Evolutionary conservation across 2,888 invertebrate genomes (phyloP).

Genomic region (Pyrocoelia pectoralis): DNA sequence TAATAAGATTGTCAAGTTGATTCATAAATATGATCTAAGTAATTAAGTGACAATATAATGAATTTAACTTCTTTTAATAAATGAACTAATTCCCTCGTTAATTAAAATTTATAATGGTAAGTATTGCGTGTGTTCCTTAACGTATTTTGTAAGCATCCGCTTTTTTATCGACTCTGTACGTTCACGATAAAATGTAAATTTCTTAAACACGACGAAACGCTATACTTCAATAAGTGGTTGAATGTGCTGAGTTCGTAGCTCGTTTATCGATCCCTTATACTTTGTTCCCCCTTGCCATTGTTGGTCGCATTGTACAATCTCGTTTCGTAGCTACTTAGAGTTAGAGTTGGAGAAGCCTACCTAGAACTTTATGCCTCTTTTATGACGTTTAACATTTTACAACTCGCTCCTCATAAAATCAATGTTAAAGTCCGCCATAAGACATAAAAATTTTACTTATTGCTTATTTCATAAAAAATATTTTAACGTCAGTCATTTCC

Average conservation of each 20-base stretch:
- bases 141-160: not conserved
- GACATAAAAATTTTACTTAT: no score
- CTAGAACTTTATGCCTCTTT: not conserved
- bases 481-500: no score
- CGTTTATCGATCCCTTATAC: constrained; percentile 8
- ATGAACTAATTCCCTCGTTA: not conserved
- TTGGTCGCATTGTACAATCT: not conserved
- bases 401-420: no score
- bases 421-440: no score
- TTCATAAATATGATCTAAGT: no score
- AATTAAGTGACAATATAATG: no score
- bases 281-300: constrained; percentile 4
- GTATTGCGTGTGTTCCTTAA: constrained; percentile 1
- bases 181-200: not conserved
- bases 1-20: no score
- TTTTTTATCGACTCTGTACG: not conserved
- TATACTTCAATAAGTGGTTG: constrained; percentile 6
- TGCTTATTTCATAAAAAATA: no score
- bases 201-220: constrained; percentile 5
- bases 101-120: not conserved
- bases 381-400: no score
- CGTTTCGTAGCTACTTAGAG: not conserved
- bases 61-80: not conserved
- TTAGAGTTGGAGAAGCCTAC: not conserved
- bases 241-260: not conserved